These are phyloP conservation scores for Strigamia crassipes DNA, from an alignment of 2,888 invertebrate genomes.

Conservation along the genomic window DNA sequence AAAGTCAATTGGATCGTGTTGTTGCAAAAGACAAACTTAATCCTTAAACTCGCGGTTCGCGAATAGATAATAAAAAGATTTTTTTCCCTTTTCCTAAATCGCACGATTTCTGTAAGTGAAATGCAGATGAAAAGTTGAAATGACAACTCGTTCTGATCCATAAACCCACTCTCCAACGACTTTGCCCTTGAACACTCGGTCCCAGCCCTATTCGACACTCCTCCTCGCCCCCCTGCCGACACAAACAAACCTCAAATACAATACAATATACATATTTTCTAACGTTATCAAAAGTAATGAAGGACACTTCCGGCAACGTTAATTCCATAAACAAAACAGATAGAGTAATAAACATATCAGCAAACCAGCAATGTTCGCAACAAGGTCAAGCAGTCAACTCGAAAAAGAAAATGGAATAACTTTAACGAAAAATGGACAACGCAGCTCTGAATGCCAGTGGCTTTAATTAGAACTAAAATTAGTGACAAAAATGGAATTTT, in stretches of 20 bases:
- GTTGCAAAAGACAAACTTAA: slow-evolving; percentile 27
- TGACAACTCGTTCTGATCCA: slow-evolving; percentile 1
- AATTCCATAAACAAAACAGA: too few relatives aligned
- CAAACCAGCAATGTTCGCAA: too few relatives aligned
- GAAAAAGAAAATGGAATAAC: too few relatives aligned
- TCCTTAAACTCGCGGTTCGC: background rate
- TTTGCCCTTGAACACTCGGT: slow-evolving; percentile 8
- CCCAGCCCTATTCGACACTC: background rate
- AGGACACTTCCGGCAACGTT: background rate
- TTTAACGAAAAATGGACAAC: too few relatives aligned
- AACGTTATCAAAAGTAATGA: background rate
- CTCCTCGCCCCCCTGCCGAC: background rate
- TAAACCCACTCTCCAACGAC: background rate
- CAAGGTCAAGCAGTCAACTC: too few relatives aligned
- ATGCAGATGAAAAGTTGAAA: background rate
- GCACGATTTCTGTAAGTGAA: slow-evolving; percentile 20
- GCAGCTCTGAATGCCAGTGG: too few relatives aligned
- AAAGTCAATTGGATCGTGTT: slow-evolving; percentile 32
- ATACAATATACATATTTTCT: background rate
- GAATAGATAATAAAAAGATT: background rate
- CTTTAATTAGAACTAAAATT: too few relatives aligned
- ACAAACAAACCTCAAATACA: background rate
- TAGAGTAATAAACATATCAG: too few relatives aligned
- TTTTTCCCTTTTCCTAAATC: background rate
- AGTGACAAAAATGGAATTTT: too few relatives aligned